Percentiles rank a stretch among this genome's conserved stretches.
Conservation (phyloP, 35 echinoderm and acorn worm species). For the Holothuria glaberrima region DNA sequence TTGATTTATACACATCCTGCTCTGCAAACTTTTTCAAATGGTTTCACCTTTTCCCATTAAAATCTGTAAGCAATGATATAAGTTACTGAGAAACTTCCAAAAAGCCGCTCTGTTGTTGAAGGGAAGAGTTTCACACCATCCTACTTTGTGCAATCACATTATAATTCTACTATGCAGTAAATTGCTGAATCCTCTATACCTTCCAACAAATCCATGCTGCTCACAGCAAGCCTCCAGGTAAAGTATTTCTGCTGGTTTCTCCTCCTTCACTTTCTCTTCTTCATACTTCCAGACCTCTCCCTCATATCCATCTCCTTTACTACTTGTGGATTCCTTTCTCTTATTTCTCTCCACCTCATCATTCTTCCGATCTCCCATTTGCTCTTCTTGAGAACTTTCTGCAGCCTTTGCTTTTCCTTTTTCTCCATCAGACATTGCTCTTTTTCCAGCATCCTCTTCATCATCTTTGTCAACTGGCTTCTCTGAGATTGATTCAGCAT, state of each 20-base stretch:
- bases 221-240: conserved; percentile 73
- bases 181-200: conserved; percentile 41
- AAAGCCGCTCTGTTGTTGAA: too few relatives aligned
- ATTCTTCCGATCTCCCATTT: not conserved
- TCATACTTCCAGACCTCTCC: conserved; percentile 88
- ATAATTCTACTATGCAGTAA: too few relatives aligned
- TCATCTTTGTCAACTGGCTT: not conserved
- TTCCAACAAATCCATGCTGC: conserved; percentile 95
- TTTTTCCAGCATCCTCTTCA: not conserved
- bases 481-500: not conserved
- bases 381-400: not conserved
- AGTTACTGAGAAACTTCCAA: too few relatives aligned
- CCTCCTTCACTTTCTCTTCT: conserved; percentile 77
- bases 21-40: too few relatives aligned
- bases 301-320: conserved; percentile 23
- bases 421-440: not conserved
- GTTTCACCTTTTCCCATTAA: too few relatives aligned
- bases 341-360: not conserved
- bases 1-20: too few relatives aligned
- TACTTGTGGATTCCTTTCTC: not conserved
- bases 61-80: too few relatives aligned
- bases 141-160: too few relatives aligned
- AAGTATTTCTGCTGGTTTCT: conserved; percentile 81
- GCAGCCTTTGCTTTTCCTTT: conserved; percentile 13
- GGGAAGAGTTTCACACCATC: too few relatives aligned